Conservation (phyloP, 1,140 invertebrate species). For the Cardiocondyla obscurior region DNA sequence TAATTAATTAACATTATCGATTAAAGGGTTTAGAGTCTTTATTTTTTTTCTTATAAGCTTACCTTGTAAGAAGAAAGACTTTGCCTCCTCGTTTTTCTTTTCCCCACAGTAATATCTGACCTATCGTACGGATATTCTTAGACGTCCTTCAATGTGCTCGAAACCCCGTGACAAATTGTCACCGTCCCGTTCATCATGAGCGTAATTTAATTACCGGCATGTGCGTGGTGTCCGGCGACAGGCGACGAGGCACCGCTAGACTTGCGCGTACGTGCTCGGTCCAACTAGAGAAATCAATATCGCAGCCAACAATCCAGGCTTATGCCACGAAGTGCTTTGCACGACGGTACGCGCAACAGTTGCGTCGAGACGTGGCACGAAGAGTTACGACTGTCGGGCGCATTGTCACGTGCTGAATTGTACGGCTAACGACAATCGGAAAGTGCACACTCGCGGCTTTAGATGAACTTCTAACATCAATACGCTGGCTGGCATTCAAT, state of each 20-base stretch:
- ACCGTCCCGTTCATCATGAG: constrained; percentile 37
- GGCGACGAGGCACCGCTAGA: constrained; percentile 48
- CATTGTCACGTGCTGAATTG: constrained; percentile 1
- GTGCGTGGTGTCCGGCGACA: constrained; percentile 31
- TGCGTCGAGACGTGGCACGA: constrained; percentile 56
- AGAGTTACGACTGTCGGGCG: constrained; percentile 11
- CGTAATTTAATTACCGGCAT: constrained; percentile 56
- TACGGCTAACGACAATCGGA: constrained; percentile 12
- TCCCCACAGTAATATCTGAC: constrained; percentile 6
- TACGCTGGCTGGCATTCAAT: background rate
- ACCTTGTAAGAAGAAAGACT: background rate
- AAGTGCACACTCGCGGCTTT: background rate
- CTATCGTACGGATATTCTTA: constrained; percentile 40
- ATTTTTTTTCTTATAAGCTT: background rate
- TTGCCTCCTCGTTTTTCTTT: background rate
- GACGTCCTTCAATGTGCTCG: constrained; percentile 43
- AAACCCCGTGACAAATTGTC: constrained; percentile 29
- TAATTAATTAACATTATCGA: background rate
- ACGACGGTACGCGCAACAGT: constrained; percentile 77
- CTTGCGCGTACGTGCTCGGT: constrained; percentile 72
- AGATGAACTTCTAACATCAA: background rate
- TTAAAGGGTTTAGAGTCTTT: background rate
- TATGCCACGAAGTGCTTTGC: constrained; percentile 54
- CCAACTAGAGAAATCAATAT: constrained; percentile 77
- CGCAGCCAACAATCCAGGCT: constrained; percentile 65